Base-by-base conservation (phyloP, 2,113 vertebrate genomes). In the Abramis brama region DNA sequence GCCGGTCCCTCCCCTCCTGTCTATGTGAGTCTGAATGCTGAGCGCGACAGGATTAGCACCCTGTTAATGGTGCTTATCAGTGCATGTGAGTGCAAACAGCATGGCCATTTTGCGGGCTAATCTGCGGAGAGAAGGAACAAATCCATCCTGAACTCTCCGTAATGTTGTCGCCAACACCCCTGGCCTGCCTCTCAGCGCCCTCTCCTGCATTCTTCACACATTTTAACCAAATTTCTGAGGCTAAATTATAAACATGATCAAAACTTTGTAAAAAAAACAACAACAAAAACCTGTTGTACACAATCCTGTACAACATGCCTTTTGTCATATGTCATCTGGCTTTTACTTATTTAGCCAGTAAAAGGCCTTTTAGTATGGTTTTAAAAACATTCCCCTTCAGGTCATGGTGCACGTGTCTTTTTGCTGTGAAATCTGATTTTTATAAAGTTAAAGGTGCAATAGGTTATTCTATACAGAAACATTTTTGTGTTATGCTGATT, bases 21-120 rank as follows among this genome's bases (percentile, higher is more conserved):
- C 59, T 74, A 60, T 60, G 47, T n/a, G 30, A 59, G 23, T 83
- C 70, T 47, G 64, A 84, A 64, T 76, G 43, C 78, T 33, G 60
- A 80, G 85, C 27, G 57, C 47, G 62, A 84, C 64, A 30, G 87
- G 89, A 88, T 88, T 86, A 86, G 64, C 71, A 57, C 81, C 39
- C 71, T 75, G 80, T 77, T 84, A 85, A 86, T 84, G 62, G 87
- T 71, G 85, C 89, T 86, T 86, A 89, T 88, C 84, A 71, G 73
- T 68, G 43, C 71, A 73, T 75, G 50, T 45, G 87, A 86, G 78
- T 82, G 83, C 85, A 79, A 86, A 85, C 85, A 84, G 82, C 79
- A 57, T 60, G 64, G 78, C 52, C 78, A 79, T 88, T 88, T 83
- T 85, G 45, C 62, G 25, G 15, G 57, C 77, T 87, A 85, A 90